Conservation (phyloP, 2,888 invertebrate genomes). For the Polydrusus pterygomalis region DNA sequence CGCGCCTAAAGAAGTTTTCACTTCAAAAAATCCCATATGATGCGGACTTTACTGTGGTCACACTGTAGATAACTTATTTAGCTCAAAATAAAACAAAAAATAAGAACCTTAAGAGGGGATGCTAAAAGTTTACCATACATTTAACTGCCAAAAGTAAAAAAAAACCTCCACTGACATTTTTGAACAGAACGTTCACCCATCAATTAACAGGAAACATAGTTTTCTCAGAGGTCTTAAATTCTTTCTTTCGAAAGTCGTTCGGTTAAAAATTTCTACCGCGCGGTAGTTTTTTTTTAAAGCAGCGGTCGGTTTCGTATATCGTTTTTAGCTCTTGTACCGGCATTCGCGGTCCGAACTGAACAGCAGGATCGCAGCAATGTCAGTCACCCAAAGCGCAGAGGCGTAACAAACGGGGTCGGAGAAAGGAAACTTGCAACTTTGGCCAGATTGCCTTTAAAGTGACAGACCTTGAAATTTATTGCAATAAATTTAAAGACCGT, state of each 20-base stretch:
- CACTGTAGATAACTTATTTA: no score
- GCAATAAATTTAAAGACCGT: slow-evolving; percentile 49
- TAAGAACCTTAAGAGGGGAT: no score
- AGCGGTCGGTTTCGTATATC: slow-evolving; percentile 17
- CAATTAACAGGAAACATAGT: no score
- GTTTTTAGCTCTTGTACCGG: slow-evolving; percentile 23
- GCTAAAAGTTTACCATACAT: neutral
- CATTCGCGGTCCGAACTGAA: slow-evolving; percentile 31
- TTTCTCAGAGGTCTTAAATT: neutral
- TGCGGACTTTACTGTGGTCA: no score
- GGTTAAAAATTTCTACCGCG: slow-evolving; percentile 18
- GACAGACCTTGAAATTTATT: slow-evolving; percentile 53
- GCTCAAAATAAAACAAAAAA: no score
- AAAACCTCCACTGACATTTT: neutral
- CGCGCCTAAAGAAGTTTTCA: no score
- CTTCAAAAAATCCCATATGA: no score
- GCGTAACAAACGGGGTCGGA: slow-evolving; percentile 56
- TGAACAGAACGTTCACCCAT: no score
- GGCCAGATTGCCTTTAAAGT: slow-evolving; percentile 45
- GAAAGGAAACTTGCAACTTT: slow-evolving; percentile 55
- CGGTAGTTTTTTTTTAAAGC: slow-evolving; percentile 18
- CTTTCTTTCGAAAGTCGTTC: slow-evolving; percentile 6
- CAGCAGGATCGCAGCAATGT: slow-evolving; percentile 45
- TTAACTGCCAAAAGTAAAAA: neutral
- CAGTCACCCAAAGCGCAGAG: slow-evolving; percentile 54